A percentile compares a stretch with the other conserved stretches of the same genome.
Conservation (phyloP, 2,797 vertebrate genomes). For the Urosaurus nigricauda region DNA sequence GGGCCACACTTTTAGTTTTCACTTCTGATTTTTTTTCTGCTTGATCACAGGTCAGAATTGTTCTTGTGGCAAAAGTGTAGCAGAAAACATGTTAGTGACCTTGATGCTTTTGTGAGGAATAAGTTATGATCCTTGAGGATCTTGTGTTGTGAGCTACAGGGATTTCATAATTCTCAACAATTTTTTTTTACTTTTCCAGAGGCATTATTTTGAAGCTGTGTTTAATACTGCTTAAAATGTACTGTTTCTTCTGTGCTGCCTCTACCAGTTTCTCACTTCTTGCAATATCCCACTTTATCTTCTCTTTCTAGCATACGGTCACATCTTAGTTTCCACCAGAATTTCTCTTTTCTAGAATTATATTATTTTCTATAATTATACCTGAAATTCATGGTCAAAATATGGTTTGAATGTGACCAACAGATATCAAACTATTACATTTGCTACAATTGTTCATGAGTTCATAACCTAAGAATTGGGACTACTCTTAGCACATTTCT, state of each 20-base stretch:
- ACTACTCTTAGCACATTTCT: background rate
- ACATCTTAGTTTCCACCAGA: background rate
- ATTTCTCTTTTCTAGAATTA: background rate
- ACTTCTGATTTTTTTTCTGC: background rate
- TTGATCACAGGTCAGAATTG: background rate
- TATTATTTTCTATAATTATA: background rate
- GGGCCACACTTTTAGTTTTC: background rate
- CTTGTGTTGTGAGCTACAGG: background rate
- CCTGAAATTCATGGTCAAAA: background rate
- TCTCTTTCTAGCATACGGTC: background rate
- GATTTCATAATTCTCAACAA: conserved; percentile 11
- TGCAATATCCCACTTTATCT: background rate
- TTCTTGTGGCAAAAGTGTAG: background rate
- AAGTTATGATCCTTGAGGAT: background rate
- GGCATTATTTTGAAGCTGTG: background rate
- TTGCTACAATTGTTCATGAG: background rate
- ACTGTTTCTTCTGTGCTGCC: no score
- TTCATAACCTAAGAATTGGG: background rate
- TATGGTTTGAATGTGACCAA: background rate
- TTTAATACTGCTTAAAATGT: background rate
- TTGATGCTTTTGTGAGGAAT: background rate
- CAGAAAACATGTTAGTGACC: background rate
- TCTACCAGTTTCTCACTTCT: background rate
- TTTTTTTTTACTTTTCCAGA: no score
- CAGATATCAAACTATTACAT: background rate